A percentile compares a stretch with the other conserved stretches of the same genome.
Evolutionary conservation across 2,113 vertebrate species (phyloP).

Genomic region (Syrmaticus mikado): DNA sequence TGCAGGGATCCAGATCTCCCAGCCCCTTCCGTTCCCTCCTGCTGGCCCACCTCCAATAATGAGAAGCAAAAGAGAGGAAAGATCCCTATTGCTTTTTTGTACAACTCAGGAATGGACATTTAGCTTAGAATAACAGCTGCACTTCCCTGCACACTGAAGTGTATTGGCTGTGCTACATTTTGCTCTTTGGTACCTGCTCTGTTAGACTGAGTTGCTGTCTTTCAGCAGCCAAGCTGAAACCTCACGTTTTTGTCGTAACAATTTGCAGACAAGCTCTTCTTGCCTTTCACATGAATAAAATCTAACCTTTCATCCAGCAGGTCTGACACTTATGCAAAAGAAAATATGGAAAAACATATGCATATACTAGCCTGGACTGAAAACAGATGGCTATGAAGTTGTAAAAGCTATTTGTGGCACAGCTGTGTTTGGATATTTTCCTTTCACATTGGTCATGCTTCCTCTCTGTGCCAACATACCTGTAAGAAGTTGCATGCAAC

Average conservation of each 20-base stretch:
- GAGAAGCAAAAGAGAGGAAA: neutral
- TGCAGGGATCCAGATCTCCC: neutral
- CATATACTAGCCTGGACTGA: neutral
- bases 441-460: neutral
- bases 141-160: neutral
- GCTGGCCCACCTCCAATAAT: neutral
- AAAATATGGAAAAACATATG: accelerated
- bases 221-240: neutral
- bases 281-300: neutral
- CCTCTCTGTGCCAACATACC: neutral
- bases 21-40: neutral
- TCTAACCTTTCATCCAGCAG: neutral
- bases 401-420: neutral
- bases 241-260: neutral
- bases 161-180: neutral
- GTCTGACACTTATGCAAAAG: neutral
- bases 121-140: neutral
- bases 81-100: neutral
- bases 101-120: neutral
- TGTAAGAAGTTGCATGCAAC: neutral
- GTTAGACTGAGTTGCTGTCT: neutral
- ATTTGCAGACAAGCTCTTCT: neutral
- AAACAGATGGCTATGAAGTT: neutral
- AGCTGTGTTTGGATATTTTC: neutral
- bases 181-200: neutral